Evolutionary conservation across 1,140 invertebrate species (phyloP).

Genomic region (Bombus waltoni): DNA sequence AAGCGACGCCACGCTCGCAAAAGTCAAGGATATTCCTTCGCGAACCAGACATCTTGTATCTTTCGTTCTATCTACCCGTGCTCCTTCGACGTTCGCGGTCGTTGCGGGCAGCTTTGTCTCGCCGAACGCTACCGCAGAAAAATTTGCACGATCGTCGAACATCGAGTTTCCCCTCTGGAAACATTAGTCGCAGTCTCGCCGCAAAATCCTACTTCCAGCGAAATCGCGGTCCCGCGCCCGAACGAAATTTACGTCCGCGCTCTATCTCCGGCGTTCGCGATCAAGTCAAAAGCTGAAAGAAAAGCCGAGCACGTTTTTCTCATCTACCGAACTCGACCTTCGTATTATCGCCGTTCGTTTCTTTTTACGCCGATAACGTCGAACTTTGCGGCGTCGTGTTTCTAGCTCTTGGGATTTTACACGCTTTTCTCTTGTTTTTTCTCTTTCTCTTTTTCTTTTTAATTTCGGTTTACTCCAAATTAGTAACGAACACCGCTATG

Average conservation of each 20-base stretch:
- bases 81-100: not conserved
- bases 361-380: slow-evolving; percentile 56
- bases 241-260: not conserved
- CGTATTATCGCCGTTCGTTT: slow-evolving; percentile 67
- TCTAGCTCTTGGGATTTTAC: not conserved
- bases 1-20: not conserved
- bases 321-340: not conserved
- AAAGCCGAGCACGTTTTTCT: not conserved
- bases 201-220: not conserved
- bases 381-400: not conserved
- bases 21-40: not conserved
- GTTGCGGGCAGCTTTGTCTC: not conserved
- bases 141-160: not conserved
- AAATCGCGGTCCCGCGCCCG: not conserved
- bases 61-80: not conserved
- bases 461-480: not conserved
- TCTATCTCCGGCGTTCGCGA: not conserved
- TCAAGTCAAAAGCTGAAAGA: not conserved
- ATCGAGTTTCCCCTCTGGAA: not conserved
- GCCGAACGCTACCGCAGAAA: not conserved
- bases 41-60: no score
- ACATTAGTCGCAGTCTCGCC: not conserved
- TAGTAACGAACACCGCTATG: no score
- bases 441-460: no score
- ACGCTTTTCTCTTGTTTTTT: no score